These are phyloP conservation scores for Rhinolophus sinicus DNA, from an alignment of 2,113 vertebrate species.

Conservation along the genomic window DNA sequence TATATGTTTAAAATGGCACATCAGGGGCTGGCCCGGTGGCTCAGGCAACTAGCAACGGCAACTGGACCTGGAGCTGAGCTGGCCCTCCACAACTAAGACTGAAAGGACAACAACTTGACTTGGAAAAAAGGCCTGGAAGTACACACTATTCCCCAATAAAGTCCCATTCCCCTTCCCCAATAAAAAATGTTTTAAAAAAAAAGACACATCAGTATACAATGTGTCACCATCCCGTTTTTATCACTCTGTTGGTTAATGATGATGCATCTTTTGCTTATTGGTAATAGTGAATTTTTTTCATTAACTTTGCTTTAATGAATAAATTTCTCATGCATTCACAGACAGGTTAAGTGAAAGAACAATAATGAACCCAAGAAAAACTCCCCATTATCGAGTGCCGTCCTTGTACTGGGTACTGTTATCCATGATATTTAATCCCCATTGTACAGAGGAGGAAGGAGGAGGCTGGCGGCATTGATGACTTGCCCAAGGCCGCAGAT, in stretches of 20 bases:
- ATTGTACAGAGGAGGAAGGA: not conserved
- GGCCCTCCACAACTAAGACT: too few species aligned
- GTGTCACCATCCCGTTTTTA: not conserved
- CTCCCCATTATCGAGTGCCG: fast-evolving
- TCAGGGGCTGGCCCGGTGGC: too few species aligned
- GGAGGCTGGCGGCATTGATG: not conserved
- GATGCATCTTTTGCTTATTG: not conserved
- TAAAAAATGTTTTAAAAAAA: too few species aligned
- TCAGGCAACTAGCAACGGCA: too few species aligned
- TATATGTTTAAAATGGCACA: not conserved
- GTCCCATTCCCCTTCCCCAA: too few species aligned
- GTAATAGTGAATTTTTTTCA: not conserved
- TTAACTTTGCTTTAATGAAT: not conserved
- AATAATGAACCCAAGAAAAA: not conserved
- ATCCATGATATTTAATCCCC: not conserved
- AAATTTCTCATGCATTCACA: not conserved
- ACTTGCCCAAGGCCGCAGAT: fast-evolving
- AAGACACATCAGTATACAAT: fast-evolving
- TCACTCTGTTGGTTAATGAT: not conserved
- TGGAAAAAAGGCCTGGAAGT: too few species aligned
- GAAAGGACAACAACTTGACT: too few species aligned
- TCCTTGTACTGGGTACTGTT: not conserved
- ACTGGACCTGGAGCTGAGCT: too few species aligned
- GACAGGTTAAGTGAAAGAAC: not conserved
- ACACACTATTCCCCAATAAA: too few species aligned